A percentile compares a stretch with the other conserved stretches of the same genome.
Evolutionary conservation across 2,888 invertebrate genomes (phyloP).

Genomic region (Anorthoa munda): DNA sequence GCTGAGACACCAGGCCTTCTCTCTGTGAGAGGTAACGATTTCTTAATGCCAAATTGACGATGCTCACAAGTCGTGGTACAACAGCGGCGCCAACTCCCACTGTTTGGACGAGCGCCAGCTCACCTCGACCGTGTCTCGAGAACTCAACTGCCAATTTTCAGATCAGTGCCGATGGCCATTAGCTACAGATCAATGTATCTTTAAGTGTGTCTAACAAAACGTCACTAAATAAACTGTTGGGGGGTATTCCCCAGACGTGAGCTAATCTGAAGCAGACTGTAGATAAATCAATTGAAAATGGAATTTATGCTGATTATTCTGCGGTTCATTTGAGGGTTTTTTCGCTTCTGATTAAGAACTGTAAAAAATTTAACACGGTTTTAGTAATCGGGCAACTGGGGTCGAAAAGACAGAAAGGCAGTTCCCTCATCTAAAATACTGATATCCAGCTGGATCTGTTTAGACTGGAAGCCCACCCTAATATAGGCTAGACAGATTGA

Average conservation of each 20-base stretch:
- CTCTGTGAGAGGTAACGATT: too few species aligned
- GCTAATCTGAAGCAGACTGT: slow-evolving; percentile 7
- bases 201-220: slow-evolving; percentile 5
- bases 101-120: not conserved
- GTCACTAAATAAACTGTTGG: not conserved
- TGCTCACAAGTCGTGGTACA: not conserved
- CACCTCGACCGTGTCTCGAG: not conserved
- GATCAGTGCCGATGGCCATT: not conserved
- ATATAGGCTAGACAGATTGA: too few species aligned
- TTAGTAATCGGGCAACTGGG: not conserved
- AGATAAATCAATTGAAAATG: slow-evolving; percentile 10
- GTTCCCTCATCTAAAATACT: too few species aligned
- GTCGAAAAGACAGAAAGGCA: too few species aligned
- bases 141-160: not conserved
- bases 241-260: slow-evolving; percentile 9
- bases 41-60: too few species aligned
- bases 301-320: slow-evolving; percentile 8
- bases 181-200: slow-evolving; percentile 2
- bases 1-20: too few species aligned
- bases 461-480: too few species aligned
- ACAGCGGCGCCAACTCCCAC: not conserved
- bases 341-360: not conserved
- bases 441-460: too few species aligned
- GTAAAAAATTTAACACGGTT: not conserved
- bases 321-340: not conserved